Base-by-base conservation (phyloP, 2,888 invertebrate species). In the Synergus umbraculus region DNA sequence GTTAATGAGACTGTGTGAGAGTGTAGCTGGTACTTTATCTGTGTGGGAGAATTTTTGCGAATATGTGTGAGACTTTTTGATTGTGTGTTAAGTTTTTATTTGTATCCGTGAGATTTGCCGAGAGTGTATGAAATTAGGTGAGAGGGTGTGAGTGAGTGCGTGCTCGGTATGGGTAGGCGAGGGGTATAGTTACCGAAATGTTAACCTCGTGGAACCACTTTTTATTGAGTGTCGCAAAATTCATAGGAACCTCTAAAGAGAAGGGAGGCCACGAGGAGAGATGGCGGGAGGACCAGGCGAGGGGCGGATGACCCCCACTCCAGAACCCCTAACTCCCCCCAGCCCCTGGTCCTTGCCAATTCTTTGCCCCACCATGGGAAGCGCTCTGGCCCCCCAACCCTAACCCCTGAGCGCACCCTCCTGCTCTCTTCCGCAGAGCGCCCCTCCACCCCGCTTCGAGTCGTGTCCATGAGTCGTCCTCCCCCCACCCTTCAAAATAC, bases 201-300 rank as follows among this genome's bases (percentile, higher is more conserved):
- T 93, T 93, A 93, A 93, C 94, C 93, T 93, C 93, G 94, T 93
- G 93, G 93, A 94, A 93, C 94, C 93, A 93, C 94, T 94, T 94
- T 94, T 94, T 94, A 93, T 93, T 93, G 93, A 93, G 93, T 93
- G 92, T 93, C 93, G 93, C 93, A 93, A 94, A 92, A 94, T 94
- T 94, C 94, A 94, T 93, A 94, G 93, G 93, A 93, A 93, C 93
- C 93, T 93, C 88, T 85, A 81, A 92, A 90, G 86, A 87, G 85
- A 87, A 88, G 88, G 89, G 86, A 86, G 84, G 85, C 79, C 79
- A 83, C 84, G 84, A 85, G 87, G 81, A 86, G 86, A 85, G 84
- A 87, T 86, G 89, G 88, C 85, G 84, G 80, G 85, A 80, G 80
- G 82, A 81, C 79, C 83, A 83, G 76, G 81, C 83, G 82, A 86